Base-by-base conservation (phyloP, 1,140 invertebrate genomes). In the Aphis craccivora region DNA sequence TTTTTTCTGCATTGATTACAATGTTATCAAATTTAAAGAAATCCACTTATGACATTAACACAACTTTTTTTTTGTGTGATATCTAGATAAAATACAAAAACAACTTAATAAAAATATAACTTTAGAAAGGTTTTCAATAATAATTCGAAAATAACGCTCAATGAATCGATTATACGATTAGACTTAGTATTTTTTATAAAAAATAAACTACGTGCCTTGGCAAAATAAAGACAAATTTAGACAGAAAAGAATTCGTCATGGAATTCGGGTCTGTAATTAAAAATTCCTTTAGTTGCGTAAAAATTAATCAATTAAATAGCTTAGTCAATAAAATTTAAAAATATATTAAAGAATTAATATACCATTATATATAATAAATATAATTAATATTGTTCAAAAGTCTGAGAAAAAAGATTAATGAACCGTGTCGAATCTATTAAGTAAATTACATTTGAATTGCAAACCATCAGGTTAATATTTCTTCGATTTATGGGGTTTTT, bases 391-490 rank as follows among this genome's bases (percentile, higher is more conserved):
- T 53, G 53, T 89, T 37, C 22, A 35, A 35, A 4, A 55, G 35
- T 18, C 35, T 37, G 48, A 53, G 9, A 55, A 51, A 55, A 35
- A 89, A 89, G 51, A 89, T 89, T 89, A 53, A 89, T 89, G 51
- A 55, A 89, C 35, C 5, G 35, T 40, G 51, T 25, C 11, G 37
- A 90, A 90, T 25, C 18, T 55, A 43, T 90, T 55, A 55, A 55
- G 51, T 37, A 40, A 89, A 89, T 89, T 51, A 89, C 88, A 89
- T 89, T 90, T 40, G 89, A 90, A 43, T 90, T 90, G 14, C 37
- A 60, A 67, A 60, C 53, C 45, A 60, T 43, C 53, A 43, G 1
- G 40, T 18, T 60, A 51, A 67, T 90, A 67, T 90, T 60, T 43
- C 9, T 90, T 90, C 18, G 14, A 67, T 67, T 90, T 90, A 48